These are phyloP conservation scores for Koerneria pararmatus DNA, from an alignment of 2,888 invertebrate genomes.

Conservation along the genomic window DNA sequence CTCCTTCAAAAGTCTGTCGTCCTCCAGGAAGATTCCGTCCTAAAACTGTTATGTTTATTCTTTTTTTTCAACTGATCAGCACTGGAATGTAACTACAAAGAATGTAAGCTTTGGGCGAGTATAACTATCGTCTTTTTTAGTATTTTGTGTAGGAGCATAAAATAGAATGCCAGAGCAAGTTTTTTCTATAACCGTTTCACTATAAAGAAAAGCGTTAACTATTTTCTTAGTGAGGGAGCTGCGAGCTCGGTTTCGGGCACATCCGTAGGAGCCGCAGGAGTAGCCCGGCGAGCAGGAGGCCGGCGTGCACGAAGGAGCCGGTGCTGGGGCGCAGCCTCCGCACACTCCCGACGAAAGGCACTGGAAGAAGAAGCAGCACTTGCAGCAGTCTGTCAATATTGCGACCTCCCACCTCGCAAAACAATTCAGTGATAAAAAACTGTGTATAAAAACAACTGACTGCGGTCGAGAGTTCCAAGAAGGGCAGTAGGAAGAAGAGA, in stretches of 20 bases:
- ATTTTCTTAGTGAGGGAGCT: conserved; percentile 50
- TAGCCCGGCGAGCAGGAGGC: conserved; percentile 52
- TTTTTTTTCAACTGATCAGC: no score
- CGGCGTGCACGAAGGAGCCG: conserved; percentile 31
- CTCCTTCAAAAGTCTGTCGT: conserved; percentile 4
- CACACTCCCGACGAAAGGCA: conserved; percentile 49
- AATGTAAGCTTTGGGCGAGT: no score
- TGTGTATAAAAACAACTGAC: not conserved
- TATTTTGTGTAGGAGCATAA: no score
- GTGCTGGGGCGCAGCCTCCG: conserved; percentile 42
- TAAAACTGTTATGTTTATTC: conserved; percentile 13
- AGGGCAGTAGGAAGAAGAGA: not conserved
- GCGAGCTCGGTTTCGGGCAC: conserved; percentile 51
- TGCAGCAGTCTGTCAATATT: conserved; percentile 41
- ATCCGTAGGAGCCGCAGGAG: conserved; percentile 56
- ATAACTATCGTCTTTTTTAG: no score
- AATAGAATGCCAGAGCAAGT: not conserved
- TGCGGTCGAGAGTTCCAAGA: not conserved
- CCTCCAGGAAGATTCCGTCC: conserved; percentile 42
- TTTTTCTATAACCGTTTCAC: no score
- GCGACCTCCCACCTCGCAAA: no score
- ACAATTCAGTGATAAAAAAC: no score
- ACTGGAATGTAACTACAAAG: no score
- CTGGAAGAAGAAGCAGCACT: conserved; percentile 28
- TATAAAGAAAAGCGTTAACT: conserved; percentile 11